Evolutionary conservation across 2,888 invertebrate genomes (phyloP).

Genomic region (Diarsia brunnea): DNA sequence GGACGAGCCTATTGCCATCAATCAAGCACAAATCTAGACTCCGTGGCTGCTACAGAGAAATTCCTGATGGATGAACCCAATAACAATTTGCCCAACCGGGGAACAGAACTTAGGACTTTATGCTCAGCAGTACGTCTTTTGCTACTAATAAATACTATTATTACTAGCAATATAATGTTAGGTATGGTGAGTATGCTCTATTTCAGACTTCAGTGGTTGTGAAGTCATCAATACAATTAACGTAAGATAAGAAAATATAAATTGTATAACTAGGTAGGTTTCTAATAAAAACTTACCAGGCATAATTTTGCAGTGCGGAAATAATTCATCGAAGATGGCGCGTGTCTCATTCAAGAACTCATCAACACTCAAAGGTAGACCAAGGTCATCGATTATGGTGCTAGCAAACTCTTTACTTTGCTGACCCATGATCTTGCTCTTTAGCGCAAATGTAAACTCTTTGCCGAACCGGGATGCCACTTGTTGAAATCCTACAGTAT

Average conservation of each 20-base stretch:
- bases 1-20: no score
- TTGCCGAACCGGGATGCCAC: constrained; percentile 93
- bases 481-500: constrained; percentile 93
- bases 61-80: no score
- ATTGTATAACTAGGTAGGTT: background rate
- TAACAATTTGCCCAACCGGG: no score
- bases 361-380: constrained; percentile 92
- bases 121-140: no score
- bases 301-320: constrained; percentile 92
- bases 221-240: constrained; percentile 1
- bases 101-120: no score
- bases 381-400: constrained; percentile 90
- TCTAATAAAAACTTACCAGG: constrained; percentile 91
- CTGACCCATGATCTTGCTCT: constrained; percentile 94
- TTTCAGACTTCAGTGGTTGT: background rate
- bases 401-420: constrained; percentile 92
- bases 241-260: background rate
- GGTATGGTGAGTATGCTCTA: no score
- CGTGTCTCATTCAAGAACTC: constrained; percentile 92
- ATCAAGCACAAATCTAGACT: no score
- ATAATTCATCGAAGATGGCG: constrained; percentile 89
- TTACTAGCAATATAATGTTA: no score
- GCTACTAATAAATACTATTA: no score
- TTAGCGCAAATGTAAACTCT: constrained; percentile 94
- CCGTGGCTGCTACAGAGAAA: no score